A percentile compares a stretch with the other conserved stretches of the same genome.
These are phyloP conservation scores for Chaetoderma sp. DNA, from an alignment of 2,888 invertebrate genomes.

Conservation along the genomic window DNA sequence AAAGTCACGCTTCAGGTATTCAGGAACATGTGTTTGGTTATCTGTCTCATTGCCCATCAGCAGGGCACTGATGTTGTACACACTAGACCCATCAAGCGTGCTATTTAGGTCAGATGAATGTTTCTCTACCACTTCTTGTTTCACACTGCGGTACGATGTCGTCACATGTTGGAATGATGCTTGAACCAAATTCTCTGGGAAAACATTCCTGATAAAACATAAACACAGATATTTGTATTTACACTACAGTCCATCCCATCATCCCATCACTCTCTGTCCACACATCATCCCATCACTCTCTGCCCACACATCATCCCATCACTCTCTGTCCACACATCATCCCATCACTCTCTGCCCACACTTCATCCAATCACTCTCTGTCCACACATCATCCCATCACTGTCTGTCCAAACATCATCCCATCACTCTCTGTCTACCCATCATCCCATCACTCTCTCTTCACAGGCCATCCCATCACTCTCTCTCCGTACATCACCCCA, in stretches of 20 bases:
- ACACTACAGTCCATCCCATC: not conserved
- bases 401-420: too few relatives aligned
- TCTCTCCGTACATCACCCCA: too few relatives aligned
- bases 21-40: slow-evolving; percentile 32
- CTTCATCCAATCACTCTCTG: too few relatives aligned
- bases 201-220: slow-evolving; percentile 75
- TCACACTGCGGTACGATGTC: slow-evolving; percentile 69
- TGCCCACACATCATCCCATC: too few relatives aligned
- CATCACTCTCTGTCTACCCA: too few relatives aligned
- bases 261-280: too few relatives aligned
- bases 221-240: slow-evolving; percentile 7
- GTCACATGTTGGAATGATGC: slow-evolving; percentile 75
- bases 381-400: too few relatives aligned
- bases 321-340: too few relatives aligned
- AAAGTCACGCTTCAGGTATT: slow-evolving; percentile 37
- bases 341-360: too few relatives aligned
- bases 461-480: too few relatives aligned
- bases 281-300: too few relatives aligned
- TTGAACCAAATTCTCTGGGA: slow-evolving; percentile 76
- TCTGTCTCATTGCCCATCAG: slow-evolving; percentile 31
- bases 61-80: slow-evolving; percentile 26
- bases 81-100: slow-evolving; percentile 26
- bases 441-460: too few relatives aligned
- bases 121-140: slow-evolving; percentile 30
- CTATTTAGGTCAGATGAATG: slow-evolving; percentile 21